Percentiles rank a stretch among this genome's conserved stretches.
Conservation (phyloP, 2,113 vertebrate genomes). For the Embiotoca jacksoni region DNA sequence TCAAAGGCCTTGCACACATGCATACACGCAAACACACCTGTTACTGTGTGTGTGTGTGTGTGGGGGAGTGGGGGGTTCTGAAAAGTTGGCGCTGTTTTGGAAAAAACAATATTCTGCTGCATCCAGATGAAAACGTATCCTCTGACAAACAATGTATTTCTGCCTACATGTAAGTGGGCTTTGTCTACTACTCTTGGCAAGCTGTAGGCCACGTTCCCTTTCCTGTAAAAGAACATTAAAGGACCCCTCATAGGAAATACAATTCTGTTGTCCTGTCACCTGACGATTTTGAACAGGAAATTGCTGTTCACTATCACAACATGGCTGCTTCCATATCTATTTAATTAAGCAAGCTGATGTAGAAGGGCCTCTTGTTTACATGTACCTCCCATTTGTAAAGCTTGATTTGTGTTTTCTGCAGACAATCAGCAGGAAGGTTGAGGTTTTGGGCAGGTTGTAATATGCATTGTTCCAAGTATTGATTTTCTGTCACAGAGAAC, state of each 20-base stretch:
- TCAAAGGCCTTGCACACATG: slow-evolving; percentile 17
- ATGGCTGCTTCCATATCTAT: background rate
- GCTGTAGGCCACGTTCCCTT: slow-evolving; percentile 8
- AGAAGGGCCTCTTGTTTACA: background rate
- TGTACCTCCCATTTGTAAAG: background rate
- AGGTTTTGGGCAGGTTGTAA: slow-evolving; percentile 18
- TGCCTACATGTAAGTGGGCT: background rate
- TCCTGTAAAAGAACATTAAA: background rate
- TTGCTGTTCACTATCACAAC: background rate
- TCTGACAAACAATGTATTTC: slow-evolving; percentile 36
- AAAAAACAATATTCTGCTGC: background rate
- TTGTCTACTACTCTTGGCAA: background rate
- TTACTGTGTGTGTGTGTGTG: background rate
- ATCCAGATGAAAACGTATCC: slow-evolving; percentile 4
- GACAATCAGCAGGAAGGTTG: background rate
- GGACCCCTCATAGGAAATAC: background rate
- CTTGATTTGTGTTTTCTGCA: slow-evolving; percentile 22
- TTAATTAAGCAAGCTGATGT: background rate
- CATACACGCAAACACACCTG: background rate
- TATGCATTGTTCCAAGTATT: slow-evolving; percentile 37
- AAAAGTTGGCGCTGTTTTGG: background rate
- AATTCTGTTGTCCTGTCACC: slow-evolving; percentile 15
- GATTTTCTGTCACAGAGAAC: slow-evolving; percentile 59
- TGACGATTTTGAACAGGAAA: background rate
- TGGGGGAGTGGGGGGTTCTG: background rate